These are phyloP conservation scores for Drosophila fulvimacula DNA, from an alignment of 2,888 invertebrate species.

Conservation along the genomic window DNA sequence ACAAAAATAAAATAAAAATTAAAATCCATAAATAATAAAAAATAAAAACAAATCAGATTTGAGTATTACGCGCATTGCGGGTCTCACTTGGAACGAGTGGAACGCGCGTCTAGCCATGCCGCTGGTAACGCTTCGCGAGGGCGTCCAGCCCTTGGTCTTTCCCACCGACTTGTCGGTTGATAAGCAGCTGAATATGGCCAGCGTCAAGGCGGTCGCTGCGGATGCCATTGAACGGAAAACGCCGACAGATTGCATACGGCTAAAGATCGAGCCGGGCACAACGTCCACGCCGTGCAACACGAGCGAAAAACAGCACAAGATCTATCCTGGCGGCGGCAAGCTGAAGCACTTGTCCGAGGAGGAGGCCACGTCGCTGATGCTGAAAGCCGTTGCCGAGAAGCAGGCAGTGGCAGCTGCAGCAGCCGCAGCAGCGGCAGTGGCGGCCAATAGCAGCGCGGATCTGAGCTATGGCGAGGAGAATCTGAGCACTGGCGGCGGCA, in stretches of 20 bases:
- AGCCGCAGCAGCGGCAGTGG: slow-evolving; percentile 56
- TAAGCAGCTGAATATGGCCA: slow-evolving; percentile 62
- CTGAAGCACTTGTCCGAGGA: slow-evolving; percentile 80
- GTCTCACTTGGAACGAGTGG: slow-evolving; percentile 90
- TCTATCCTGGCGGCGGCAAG: slow-evolving; percentile 66
- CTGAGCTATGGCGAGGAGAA: slow-evolving; percentile 78
- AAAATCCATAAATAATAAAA: slow-evolving; percentile 32
- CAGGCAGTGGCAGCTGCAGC: slow-evolving; percentile 65
- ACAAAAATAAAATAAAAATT: slow-evolving; percentile 30
- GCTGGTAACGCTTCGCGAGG: slow-evolving; percentile 87
- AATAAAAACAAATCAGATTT: slow-evolving; percentile 86
- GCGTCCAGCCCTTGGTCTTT: slow-evolving; percentile 84
- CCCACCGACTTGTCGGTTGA: slow-evolving; percentile 84
- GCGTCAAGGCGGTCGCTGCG: slow-evolving; percentile 40
- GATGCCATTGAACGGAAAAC: slow-evolving; percentile 70
- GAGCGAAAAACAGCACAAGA: slow-evolving; percentile 57
- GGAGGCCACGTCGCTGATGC: slow-evolving; percentile 80
- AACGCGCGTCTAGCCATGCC: slow-evolving; percentile 91
- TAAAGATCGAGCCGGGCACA: slow-evolving; percentile 66
- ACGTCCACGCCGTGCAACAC: slow-evolving; percentile 64
- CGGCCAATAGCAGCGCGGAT: slow-evolving; percentile 72
- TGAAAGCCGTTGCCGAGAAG: slow-evolving; percentile 81
- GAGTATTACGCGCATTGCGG: slow-evolving; percentile 89
- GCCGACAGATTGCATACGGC: slow-evolving; percentile 62
- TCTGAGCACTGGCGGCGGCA: slow-evolving; percentile 37